These are phyloP conservation scores for Corvus hawaiiensis DNA, from an alignment of 2,113 vertebrate genomes.

Conservation along the genomic window DNA sequence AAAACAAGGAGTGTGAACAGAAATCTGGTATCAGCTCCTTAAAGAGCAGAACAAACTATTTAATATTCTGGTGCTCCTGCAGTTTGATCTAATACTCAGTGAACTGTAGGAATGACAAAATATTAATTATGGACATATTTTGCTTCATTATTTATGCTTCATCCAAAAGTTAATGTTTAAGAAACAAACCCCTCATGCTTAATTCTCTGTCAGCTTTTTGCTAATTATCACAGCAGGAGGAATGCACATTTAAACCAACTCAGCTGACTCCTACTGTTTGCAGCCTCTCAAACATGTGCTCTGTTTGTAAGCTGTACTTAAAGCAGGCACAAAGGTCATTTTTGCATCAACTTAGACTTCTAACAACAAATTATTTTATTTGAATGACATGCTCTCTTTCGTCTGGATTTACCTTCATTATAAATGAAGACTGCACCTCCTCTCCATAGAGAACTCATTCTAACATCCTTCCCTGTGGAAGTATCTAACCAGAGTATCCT, in stretches of 20 bases:
- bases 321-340: background rate
- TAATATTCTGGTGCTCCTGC: background rate
- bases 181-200: background rate
- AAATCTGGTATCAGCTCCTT: background rate
- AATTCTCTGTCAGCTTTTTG: constrained; percentile 23
- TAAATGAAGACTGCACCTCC: background rate
- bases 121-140: constrained; percentile 21
- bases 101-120: background rate
- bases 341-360: background rate
- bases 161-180: constrained; percentile 21
- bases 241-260: background rate
- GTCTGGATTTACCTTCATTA: background rate
- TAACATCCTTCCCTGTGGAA: background rate
- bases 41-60: background rate
- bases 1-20: background rate
- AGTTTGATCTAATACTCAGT: background rate
- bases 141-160: background rate
- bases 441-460: background rate
- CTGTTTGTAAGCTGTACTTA: background rate
- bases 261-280: background rate
- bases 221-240: constrained; percentile 13
- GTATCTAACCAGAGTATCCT: background rate
- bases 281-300: background rate
- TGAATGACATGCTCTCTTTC: background rate
- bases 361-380: background rate